Evolutionary conservation across 2,888 invertebrate species (phyloP).

Genomic region (Synanthedon vespiformis): DNA sequence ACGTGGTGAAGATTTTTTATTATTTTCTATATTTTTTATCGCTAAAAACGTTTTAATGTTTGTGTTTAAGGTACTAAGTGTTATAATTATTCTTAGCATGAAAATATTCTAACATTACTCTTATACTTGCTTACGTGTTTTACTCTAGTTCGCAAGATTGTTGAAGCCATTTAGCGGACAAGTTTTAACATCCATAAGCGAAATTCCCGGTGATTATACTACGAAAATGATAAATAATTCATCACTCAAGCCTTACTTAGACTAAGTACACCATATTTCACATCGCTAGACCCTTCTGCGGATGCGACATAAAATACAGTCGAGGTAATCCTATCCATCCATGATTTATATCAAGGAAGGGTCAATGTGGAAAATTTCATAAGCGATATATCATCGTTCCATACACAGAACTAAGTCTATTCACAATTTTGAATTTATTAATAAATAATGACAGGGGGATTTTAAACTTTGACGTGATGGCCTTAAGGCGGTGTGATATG

Average conservation of each 20-base stretch:
- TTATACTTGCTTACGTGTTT: too few species aligned
- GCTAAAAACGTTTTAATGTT: too few species aligned
- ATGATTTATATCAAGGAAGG: constrained; percentile 61
- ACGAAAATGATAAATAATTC: constrained; percentile 62
- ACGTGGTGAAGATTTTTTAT: too few species aligned
- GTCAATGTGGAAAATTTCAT: constrained; percentile 57
- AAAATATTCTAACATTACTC: too few species aligned
- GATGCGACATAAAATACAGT: constrained; percentile 63
- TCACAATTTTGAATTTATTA: neutral
- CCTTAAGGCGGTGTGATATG: too few species aligned
- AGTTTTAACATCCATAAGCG: neutral
- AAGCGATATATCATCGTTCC: constrained; percentile 45
- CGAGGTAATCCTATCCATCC: constrained; percentile 63
- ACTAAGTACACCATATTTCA: constrained; percentile 65
- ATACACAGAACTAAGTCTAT: constrained; percentile 10
- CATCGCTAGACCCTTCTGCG: constrained; percentile 49
- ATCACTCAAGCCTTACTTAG: constrained; percentile 60
- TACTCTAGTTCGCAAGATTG: too few species aligned
- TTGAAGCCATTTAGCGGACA: neutral
- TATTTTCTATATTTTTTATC: too few species aligned
- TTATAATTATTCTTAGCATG: too few species aligned
- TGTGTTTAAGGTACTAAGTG: too few species aligned
- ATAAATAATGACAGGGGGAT: neutral
- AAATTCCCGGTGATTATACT: constrained; percentile 33
- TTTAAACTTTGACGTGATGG: neutral